Conservation (phyloP, 2,797 vertebrate genomes). For the Melanotaenia trifasciata region DNA sequence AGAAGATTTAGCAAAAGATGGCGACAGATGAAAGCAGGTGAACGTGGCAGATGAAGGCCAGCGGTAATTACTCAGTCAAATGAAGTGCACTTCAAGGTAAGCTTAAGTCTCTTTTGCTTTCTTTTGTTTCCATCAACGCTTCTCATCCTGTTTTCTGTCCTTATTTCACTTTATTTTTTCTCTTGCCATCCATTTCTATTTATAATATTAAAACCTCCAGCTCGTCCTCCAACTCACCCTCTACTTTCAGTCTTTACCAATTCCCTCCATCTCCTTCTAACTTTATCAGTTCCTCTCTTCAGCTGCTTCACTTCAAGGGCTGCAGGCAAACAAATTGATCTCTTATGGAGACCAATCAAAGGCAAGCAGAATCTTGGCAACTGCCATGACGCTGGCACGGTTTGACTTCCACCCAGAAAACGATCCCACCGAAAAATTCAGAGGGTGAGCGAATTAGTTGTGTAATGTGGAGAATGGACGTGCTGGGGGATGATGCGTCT, state of each 20-base stretch:
- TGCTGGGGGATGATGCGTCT: conserved; percentile 30
- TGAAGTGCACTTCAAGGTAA: conserved; percentile 41
- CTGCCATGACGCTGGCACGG: conserved; percentile 38
- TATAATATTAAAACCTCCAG: conserved; percentile 26
- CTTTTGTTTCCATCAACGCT: conserved; percentile 15
- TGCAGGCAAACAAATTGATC: conserved; percentile 64
- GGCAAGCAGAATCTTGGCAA: conserved; percentile 53
- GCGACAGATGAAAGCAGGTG: conserved; percentile 11
- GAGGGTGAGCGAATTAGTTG: conserved; percentile 52
- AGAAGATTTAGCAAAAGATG: conserved; percentile 2
- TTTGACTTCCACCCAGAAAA: conserved; percentile 26
- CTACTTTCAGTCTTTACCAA: conserved; percentile 7
- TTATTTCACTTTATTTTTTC: conserved; percentile 8
- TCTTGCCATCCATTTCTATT: conserved; percentile 32
- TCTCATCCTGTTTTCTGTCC: background rate
- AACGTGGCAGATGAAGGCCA: conserved; percentile 14
- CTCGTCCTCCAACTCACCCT: conserved; percentile 32
- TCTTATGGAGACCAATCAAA: conserved; percentile 64
- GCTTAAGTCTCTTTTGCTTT: conserved; percentile 15
- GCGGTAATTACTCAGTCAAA: conserved; percentile 17
- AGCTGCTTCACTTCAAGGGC: conserved; percentile 33
- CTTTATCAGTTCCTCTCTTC: conserved; percentile 4
- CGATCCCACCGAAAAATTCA: conserved; percentile 26
- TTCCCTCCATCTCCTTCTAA: conserved; percentile 18
- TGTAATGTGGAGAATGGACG: conserved; percentile 47